These are phyloP conservation scores for Hippasteria phrygiana DNA, from an alignment of 53 echinoderm and acorn worm species.

Conservation along the genomic window DNA sequence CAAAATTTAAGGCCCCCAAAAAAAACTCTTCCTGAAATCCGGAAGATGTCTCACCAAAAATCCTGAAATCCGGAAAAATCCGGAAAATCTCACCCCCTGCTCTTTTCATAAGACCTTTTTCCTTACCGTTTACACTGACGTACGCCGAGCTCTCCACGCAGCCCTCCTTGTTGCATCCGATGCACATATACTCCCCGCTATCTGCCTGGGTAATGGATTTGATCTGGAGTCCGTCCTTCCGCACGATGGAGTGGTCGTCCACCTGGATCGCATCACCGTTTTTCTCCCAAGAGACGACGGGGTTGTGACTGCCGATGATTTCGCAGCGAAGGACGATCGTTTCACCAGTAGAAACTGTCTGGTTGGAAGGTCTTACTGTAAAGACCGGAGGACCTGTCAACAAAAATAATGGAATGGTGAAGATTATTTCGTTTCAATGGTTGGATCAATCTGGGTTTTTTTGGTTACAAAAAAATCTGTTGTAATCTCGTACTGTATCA, in stretches of 20 bases:
- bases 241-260: constrained; percentile 36
- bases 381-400: constrained; percentile 84
- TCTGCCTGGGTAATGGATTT: constrained; percentile 69
- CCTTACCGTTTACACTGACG: constrained; percentile 80
- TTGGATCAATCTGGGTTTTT: too few relatives aligned
- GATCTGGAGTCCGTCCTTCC: constrained; percentile 62
- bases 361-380: constrained; percentile 69
- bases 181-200: constrained; percentile 79
- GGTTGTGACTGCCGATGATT: constrained; percentile 84
- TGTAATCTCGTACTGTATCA: too few relatives aligned
- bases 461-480: too few relatives aligned
- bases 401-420: background rate
- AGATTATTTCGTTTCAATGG: too few relatives aligned
- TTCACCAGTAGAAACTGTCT: constrained; percentile 74
- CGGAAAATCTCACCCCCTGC: too few relatives aligned
- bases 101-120: too few relatives aligned
- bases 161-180: constrained; percentile 80
- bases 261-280: constrained; percentile 44
- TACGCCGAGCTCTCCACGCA: constrained; percentile 57
- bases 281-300: constrained; percentile 78
- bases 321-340: constrained; percentile 76
- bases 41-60: too few relatives aligned
- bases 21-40: too few relatives aligned
- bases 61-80: too few relatives aligned
- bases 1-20: too few relatives aligned